Base-by-base conservation (phyloP, 2,797 vertebrate genomes). In the Brachyrhaphis roseni region DNA sequence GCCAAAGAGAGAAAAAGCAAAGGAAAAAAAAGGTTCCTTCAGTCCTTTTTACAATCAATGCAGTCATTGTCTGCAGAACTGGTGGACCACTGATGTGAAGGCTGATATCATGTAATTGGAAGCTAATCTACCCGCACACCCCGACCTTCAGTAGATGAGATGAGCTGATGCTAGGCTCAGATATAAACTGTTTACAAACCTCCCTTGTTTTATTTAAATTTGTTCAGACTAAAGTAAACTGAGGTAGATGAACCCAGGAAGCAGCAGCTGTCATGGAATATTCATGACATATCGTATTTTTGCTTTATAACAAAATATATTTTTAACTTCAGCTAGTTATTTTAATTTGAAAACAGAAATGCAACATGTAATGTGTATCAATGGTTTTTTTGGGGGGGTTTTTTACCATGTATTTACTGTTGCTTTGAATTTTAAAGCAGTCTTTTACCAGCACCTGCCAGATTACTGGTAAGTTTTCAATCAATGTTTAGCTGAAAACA, bases 81-180 rank as follows among this genome's bases (percentile, higher is more conserved):
- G 28, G 51, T n/a, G 34, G 80, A 75, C 59, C 78, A 75, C 82
- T 72, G 77, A 80, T 87, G 39, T 41, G 31, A 41, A 72, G 26
- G n/a, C 83, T 80, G 80, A 83, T 77, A 71, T 80, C 18, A 55
- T 31, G 68, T 77, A 77, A 87, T 75, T 78, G 72, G 74, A 87
- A 70, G 51, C 78, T 77, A 80, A 90, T 90, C 90, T 62, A 10
- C 74, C 87, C 87, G 76, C 84, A 89, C 87, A 10, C 28, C 57
- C 11, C n/a, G 53, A 82, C 77, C 78, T 12, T 62, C 73, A 72
- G 72, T 5, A 72, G 77, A 45, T 71, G 75, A 49, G 16, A 76
- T 41, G 36, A 66, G 36, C 78, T 31, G 13, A 43, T 78, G 36
- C 51, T 11, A 31, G 26, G 74, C 59, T 78, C 70, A 1, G 71